Conservation (phyloP, 2,888 invertebrate genomes). For the Agrenia bidenticulata region DNA sequence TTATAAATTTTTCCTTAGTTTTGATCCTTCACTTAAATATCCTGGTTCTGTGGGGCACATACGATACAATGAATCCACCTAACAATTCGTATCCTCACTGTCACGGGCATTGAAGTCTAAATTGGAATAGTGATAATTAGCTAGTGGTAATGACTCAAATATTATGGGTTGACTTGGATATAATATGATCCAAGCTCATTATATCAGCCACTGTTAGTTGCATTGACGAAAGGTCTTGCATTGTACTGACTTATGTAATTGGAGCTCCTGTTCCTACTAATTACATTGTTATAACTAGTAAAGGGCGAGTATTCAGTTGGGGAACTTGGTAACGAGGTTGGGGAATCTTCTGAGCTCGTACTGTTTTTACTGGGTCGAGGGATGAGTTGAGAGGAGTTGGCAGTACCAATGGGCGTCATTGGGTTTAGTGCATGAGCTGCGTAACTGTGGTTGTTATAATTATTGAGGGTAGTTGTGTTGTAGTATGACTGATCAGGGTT, state of each 20-base stretch:
- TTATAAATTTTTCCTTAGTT: too few species aligned
- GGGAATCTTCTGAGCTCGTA: background rate
- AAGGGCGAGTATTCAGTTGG: background rate
- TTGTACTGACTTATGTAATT: background rate
- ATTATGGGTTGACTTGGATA: too few species aligned
- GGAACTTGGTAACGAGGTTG: background rate
- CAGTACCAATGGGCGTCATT: background rate
- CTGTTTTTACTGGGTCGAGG: background rate
- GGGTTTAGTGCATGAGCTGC: slow-evolving; percentile 4
- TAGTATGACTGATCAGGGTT: background rate
- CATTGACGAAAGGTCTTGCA: slow-evolving; percentile 14
- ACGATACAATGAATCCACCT: too few species aligned
- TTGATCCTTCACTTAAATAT: too few species aligned
- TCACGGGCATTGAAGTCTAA: too few species aligned
- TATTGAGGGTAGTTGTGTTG: background rate
- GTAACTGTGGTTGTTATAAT: slow-evolving; percentile 14
- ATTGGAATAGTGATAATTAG: too few species aligned
- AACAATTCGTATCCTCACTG: too few species aligned
- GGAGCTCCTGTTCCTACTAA: background rate
- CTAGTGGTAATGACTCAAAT: too few species aligned
- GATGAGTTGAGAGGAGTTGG: background rate
- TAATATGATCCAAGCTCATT: too few species aligned
- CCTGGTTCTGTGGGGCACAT: too few species aligned
- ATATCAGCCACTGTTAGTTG: slow-evolving; percentile 16
- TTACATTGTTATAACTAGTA: background rate